Conservation (phyloP, 2,113 vertebrate genomes). For the Lota lota region DNA sequence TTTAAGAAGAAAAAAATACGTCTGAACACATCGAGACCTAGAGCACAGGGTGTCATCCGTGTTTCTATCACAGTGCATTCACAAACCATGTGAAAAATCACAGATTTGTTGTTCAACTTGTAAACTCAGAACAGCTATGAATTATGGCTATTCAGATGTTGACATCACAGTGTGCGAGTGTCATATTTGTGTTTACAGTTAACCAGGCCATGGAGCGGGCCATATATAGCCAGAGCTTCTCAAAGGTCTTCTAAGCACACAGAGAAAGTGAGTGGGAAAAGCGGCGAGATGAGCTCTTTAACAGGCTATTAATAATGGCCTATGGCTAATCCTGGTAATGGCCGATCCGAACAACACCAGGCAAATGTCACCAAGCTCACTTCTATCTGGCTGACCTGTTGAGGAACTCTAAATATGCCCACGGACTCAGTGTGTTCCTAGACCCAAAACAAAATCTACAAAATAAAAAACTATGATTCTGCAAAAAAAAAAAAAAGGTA, state of each 20-base stretch:
- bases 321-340: constrained; percentile 44
- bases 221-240: constrained; percentile 34
- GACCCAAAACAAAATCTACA: too few relatives aligned
- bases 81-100: constrained; percentile 22
- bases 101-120: constrained; percentile 10
- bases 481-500: too few relatives aligned
- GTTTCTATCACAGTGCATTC: background rate
- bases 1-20: constrained; percentile 70
- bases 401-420: background rate
- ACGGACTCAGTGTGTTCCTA: too few relatives aligned
- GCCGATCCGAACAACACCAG: constrained; percentile 33
- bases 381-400: constrained; percentile 35
- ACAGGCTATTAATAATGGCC: constrained; percentile 50
- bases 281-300: constrained; percentile 53
- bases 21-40: constrained; percentile 30
- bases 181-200: constrained; percentile 30
- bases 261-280: constrained; percentile 39
- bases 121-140: background rate
- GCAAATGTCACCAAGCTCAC: constrained; percentile 25
- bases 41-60: constrained; percentile 21
- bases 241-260: constrained; percentile 22
- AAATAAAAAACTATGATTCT: too few relatives aligned
- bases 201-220: constrained; percentile 13
- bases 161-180: background rate
- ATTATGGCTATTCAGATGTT: background rate